Base-by-base conservation (phyloP, 2,888 invertebrate species). In the Amiota minor region DNA sequence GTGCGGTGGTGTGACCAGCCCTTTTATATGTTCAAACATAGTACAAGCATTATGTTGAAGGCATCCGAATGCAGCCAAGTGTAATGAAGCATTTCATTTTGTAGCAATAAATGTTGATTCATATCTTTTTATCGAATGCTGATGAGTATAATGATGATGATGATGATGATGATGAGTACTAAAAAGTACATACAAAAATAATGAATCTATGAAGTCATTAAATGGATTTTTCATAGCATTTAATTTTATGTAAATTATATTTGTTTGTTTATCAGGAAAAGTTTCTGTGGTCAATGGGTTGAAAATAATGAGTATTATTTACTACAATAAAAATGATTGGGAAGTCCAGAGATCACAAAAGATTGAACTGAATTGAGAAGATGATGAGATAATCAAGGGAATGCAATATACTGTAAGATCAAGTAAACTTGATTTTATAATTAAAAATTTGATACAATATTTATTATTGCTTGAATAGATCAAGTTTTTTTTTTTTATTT, bases 21-120 rank as follows among this genome's bases (percentile, higher is more conserved):
- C 67, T 68, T 68, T 68, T 68, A 53, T 53, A 23, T 68, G 67
- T 68, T 35, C 67, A 68, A 67, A 68, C 18, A 20, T 20, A 59
- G 20, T n/a, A n/a, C n/a, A n/a, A n/a, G n/a, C n/a, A 59, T 20
- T 59, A 68, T 35, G 35, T 68, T 68, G 67, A 68, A 68, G 67
- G 67, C 53, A 53, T 53, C 53, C 53, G 50, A 14, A 50, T 53
- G 67, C 67, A 68, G 67, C 23, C 67, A 53, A 68, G 67, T 68
- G 67, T 68, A 68, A 68, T 68, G 67, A 50, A 68, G 67, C 67
- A 53, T 18, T 18, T 23, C 50, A 53, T 53, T 53, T 53, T 53
- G 12, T 53, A 50, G 23, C 20, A 53, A 12, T 14, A 47, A 46
- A 16, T 12, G 50, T 35, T 68, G 67, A 68, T 68, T 68, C 67